Evolutionary conservation across 2,113 vertebrate genomes (phyloP), one percentile per base, ranked within the genome.

Genomic region (Phyllostomus hastatus): DNA sequence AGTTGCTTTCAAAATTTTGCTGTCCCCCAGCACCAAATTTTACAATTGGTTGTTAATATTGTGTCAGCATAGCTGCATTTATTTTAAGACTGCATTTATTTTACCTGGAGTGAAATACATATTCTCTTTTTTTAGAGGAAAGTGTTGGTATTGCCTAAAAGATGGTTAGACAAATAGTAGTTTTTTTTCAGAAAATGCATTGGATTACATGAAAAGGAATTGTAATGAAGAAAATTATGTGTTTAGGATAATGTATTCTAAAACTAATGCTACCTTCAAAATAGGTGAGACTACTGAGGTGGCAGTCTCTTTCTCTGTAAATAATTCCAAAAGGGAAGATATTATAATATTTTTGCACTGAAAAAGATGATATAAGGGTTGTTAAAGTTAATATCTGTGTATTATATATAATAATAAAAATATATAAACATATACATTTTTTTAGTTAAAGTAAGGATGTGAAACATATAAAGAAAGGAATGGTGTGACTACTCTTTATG

Each of bases 1-100:
- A 89, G 10, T 92, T 91, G 54, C 33, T 87, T 93, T 88, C 41
- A 79, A 95, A 93, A 83, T 76, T 35, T 70, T 35, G 1, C 50
- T 90, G 14, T 35, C n/a, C 6, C 48, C n/a, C 3, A 76, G 17
- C 46, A 82, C 2, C n/a, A 52, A 22, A 85, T 82, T 88, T 95
- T 85, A 41, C 33, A 70, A 7, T 73, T 43, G 5, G 76, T 79
- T 83, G 10, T 64, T 93, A 87, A 66, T 76, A 35, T 43, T 50
- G 1, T 83, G 0, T 83, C 88, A 57, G 19, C 20, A 78, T 66
- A 88, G 31, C 4, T 57, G 1, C 14, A 67, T 76, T 95, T 35
- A 33, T 66, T 91, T 90, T 38, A 85, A 96, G 64, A 88, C 33
- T 33, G 48, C 48, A 50, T 50, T 50, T 50, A 50, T 15, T 50